Evolutionary conservation across 2,888 invertebrate genomes (phyloP), one percentile per base, ranked within the genome.

Genomic region (Volucella zonaria): DNA sequence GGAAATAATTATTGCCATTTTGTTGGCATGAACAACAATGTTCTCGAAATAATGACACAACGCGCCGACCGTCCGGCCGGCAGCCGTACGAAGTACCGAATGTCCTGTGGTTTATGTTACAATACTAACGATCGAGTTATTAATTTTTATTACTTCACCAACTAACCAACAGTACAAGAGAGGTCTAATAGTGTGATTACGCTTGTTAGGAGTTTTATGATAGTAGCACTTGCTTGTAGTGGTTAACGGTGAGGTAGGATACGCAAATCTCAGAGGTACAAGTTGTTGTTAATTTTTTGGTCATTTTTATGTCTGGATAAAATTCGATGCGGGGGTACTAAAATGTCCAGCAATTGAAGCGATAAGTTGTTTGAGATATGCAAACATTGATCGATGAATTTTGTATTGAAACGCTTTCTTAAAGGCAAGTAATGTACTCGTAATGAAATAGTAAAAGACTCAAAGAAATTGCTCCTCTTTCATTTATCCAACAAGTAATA

Each of bases 121-220:
- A 47, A 77, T 71, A 68, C 71, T 82, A 74, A 82, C 73, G 62
- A 78, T 78, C 56, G 68, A 78, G 82, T 82, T 82, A 82, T 82
- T 82, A 82, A 82, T 82, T 82, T 82, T 82, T 82, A 82, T 82
- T 74, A 58, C 74, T 64, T 11, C 59, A 52, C 81, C 70, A 52
- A 42, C 49, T 18, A 8, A 59, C 58, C 71, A 51, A 49, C 62
- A 62, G 54, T 64, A 59, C 6, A 59, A 66, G 56, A 51, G 59
- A 75, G 77, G 47, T 52, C 54, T 71, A 77, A 82, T 82, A 58
- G 82, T 73, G 71, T 66, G 64, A 71, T 76, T 82, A 80, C 67
- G 74, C 68, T 75, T 81, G 75, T 81, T 64, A 67, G 82, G 66
- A 76, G 76, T 67, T 73, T 66, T 75, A 66, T 75, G 56, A 23